These are phyloP conservation scores for Drosophila helvetica DNA, from an alignment of 2,888 invertebrate genomes.

Conservation along the genomic window DNA sequence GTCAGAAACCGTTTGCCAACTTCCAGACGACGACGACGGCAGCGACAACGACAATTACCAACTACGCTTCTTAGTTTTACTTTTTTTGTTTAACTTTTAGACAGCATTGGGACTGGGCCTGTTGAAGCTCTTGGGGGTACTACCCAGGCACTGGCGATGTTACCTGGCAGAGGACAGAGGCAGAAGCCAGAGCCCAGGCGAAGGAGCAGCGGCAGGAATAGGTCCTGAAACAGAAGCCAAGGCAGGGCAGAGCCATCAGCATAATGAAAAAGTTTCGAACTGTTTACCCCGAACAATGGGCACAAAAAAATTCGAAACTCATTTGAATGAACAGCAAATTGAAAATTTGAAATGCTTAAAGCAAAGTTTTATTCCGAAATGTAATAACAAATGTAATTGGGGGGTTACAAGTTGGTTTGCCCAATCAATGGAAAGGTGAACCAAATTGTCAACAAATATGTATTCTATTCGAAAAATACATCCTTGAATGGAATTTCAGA, in stretches of 20 bases:
- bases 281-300: slow-evolving; percentile 61
- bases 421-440: not conserved
- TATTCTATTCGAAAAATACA: no score
- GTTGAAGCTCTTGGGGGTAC: slow-evolving; percentile 34
- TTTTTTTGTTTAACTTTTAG: slow-evolving; percentile 47
- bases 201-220: not conserved
- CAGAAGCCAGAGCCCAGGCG: not conserved
- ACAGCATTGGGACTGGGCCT: slow-evolving; percentile 40
- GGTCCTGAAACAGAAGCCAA: not conserved
- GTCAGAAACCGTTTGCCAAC: slow-evolving; percentile 51
- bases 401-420: not conserved
- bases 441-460: no score
- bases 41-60: slow-evolving; percentile 34
- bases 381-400: not conserved
- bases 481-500: no score
- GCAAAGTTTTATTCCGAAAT: not conserved
- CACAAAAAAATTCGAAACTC: slow-evolving; percentile 1
- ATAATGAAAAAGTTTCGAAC: slow-evolving; percentile 72
- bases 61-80: slow-evolving; percentile 59
- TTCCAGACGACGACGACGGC: slow-evolving; percentile 34
- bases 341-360: not conserved
- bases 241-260: slow-evolving; percentile 54
- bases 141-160: slow-evolving; percentile 29
- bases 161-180: slow-evolving; percentile 48
- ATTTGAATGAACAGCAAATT: not conserved